Evolutionary conservation across 2,797 vertebrate species (phyloP), one percentile per base, ranked within the genome.

Genomic region (Oreonectes daqikongensis): DNA sequence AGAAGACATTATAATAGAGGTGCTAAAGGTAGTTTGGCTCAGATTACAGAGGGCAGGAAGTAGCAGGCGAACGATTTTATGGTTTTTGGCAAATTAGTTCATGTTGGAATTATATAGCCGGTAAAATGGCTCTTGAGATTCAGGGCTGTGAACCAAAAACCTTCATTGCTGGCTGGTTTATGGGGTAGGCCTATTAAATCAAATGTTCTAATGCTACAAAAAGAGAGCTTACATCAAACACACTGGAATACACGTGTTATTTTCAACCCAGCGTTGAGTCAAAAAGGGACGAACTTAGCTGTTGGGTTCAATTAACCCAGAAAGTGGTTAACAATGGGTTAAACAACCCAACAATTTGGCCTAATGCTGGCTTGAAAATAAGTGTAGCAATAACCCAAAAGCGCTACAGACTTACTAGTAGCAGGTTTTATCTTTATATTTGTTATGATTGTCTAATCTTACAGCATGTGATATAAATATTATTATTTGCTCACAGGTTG

Each of bases 21-120:
- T 66, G 53, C 52, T 68, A 46, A 48, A 68, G 64, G 64, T 59
- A 20, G 26, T 57, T 75, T 75, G 73, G 64, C 64, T 75, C 46
- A 40, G 53, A 75, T 75, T 75, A 60, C 52, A 75, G 28, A 48
- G 52, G 53, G 40, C 40, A 68, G 57, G 44, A 18, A 18, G 26
- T 42, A 75, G 57, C 63, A 75, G 63, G 35, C 65, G 40, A 42
- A 66, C 18, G 18, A 66, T 68, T 75, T 60, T 48, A 46, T 59
- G 73, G 52, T 68, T 68, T 46, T 59, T 68, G 64, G 40, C 57
- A 60, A 2, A 9, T 68, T 35, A 15, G 2, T 59, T 48, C 26
- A 26, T 38, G 22, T 24, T 12, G 0, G 38, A 68, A 67, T 38
- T 57, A 17, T 44, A 57, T 44, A 28, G 32, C 48, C 64, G 9